Conservation (phyloP, 2,113 vertebrate genomes). For the Sphyrna mokarran region DNA sequence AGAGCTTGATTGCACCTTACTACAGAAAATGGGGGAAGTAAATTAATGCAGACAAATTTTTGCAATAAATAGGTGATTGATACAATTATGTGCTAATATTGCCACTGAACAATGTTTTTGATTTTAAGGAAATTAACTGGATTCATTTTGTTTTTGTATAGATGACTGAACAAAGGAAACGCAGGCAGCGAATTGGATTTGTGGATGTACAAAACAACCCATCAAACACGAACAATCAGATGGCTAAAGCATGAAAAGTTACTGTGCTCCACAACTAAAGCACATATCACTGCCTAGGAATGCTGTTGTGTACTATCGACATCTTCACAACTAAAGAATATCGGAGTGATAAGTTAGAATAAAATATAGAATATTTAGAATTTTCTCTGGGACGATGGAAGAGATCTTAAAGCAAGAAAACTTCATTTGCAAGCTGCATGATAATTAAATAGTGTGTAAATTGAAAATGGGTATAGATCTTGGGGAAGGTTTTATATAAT, state of each 20-base stretch:
- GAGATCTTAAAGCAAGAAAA: neutral
- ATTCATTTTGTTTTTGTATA: conserved; percentile 45
- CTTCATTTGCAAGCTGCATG: neutral
- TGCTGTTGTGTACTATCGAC: neutral
- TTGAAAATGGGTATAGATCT: neutral
- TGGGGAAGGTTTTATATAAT: conserved; percentile 18
- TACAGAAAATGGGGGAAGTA: neutral
- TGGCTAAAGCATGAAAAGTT: conserved; percentile 48
- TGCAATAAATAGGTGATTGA: neutral
- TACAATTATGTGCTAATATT: neutral
- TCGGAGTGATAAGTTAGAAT: neutral
- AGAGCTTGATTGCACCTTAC: neutral
- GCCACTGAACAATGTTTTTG: neutral
- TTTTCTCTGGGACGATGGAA: neutral
- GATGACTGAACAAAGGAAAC: conserved; percentile 98
- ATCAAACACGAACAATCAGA: conserved; percentile 51
- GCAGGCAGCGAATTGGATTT: conserved; percentile 88
- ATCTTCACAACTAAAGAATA: neutral
- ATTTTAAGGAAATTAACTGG: neutral
- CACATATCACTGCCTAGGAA: neutral
- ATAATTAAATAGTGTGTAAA: neutral
- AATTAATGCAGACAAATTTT: neutral
- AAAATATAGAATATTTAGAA: neutral
- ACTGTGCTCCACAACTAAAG: neutral
- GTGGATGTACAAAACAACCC: conserved; percentile 77